Conservation (phyloP, 1,140 invertebrate species). For the Bradynema listronoti region DNA sequence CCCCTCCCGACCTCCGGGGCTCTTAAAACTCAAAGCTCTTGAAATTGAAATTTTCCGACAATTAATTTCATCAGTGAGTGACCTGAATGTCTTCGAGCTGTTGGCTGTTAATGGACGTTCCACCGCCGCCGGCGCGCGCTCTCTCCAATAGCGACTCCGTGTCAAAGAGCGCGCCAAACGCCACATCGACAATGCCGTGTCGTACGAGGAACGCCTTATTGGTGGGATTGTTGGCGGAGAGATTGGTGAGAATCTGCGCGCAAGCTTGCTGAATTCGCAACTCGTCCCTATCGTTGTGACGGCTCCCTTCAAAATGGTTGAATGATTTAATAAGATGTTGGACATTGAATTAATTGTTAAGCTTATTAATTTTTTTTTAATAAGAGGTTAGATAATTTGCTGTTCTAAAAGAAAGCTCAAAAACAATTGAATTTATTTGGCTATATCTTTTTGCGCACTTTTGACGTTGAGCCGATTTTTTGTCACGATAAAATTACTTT, state of each 20-base stretch:
- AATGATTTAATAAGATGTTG: too few species aligned
- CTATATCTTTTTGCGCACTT: too few species aligned
- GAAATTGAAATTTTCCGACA: background rate
- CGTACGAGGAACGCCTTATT: conserved; percentile 34
- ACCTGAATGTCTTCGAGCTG: conserved; percentile 11
- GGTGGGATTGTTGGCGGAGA: conserved; percentile 32
- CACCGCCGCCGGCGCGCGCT: background rate
- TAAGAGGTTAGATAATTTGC: too few species aligned
- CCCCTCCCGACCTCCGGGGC: background rate
- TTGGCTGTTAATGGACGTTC: background rate
- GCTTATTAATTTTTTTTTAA: too few species aligned
- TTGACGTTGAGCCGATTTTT: too few species aligned
- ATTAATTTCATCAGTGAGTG: background rate
- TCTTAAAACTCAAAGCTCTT: background rate
- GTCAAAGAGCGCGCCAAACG: conserved; percentile 29
- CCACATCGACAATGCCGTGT: conserved; percentile 16
- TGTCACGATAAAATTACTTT: too few species aligned
- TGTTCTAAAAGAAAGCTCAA: too few species aligned
- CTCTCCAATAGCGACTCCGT: conserved; percentile 27
- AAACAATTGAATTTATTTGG: too few species aligned
- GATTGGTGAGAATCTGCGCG: conserved; percentile 35
- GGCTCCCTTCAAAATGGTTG: too few species aligned
- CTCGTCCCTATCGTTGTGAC: too few species aligned
- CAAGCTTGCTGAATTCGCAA: too few species aligned
- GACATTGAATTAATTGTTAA: too few species aligned